phyloP scores from a whole-genome alignment of 2,797 vertebrate genomes.

The Threskiornis aethiopicus region DNA sequence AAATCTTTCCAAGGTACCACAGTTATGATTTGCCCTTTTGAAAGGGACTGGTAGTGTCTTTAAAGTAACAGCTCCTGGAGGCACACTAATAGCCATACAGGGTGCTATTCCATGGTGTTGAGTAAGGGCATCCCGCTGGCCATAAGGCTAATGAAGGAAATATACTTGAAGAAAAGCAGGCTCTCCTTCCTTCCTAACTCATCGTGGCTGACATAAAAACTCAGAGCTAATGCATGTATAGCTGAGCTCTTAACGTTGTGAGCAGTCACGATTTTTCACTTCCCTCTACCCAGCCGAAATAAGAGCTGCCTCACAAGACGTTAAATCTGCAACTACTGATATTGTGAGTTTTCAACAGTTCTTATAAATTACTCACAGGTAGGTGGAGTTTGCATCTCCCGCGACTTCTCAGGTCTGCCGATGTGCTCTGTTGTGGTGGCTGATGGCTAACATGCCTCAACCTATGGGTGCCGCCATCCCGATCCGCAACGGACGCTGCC shows the following conservation, averaged over 20 bases:
- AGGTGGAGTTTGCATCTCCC: not conserved
- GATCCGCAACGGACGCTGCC: no score
- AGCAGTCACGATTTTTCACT: not conserved
- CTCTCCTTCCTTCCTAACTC: conserved; percentile 15
- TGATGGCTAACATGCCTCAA: not conserved
- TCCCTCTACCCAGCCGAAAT: not conserved
- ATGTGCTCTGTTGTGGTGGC: accelerated
- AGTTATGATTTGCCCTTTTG: conserved; percentile 28
- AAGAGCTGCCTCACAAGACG: accelerated
- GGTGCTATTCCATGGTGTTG: not conserved
- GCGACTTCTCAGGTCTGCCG: not conserved
- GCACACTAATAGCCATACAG: not conserved
- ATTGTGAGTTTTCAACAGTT: not conserved
- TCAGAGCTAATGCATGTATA: accelerated
- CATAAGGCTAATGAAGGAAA: conserved; percentile 43
- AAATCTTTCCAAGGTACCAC: conserved; percentile 26
- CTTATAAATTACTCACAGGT: accelerated
- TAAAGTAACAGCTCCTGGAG: conserved; percentile 19
- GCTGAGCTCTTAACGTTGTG: not conserved
- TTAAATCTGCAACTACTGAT: accelerated
- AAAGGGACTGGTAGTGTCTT: conserved; percentile 12
- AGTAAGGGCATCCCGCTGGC: conserved; percentile 7
- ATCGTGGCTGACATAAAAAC: not conserved
- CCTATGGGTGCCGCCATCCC: accelerated
- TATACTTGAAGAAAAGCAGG: not conserved